phyloP scores from a whole-genome alignment of 2,113 vertebrate species.

The Rhynchomys soricoides region DNA sequence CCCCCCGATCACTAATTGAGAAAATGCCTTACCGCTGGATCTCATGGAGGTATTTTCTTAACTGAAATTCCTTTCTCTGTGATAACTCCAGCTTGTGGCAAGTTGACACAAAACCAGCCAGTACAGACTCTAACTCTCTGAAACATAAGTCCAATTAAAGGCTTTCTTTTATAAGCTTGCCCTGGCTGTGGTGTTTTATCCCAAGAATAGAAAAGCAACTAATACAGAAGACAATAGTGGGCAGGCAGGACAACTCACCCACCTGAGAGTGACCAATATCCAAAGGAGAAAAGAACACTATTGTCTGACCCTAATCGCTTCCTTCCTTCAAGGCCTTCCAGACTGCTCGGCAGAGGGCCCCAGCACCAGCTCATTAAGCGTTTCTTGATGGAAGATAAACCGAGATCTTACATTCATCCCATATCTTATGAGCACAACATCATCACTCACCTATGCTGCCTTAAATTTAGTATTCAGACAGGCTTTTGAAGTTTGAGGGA shows the following conservation, averaged over 20 bases:
- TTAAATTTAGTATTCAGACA: constrained; percentile 39
- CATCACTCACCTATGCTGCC: not conserved
- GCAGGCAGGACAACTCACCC: not conserved
- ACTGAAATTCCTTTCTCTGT: too few species aligned
- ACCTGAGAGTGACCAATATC: not conserved
- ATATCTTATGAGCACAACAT: not conserved
- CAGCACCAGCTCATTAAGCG: not conserved
- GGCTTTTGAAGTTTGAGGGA: not conserved
- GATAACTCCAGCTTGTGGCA: too few species aligned
- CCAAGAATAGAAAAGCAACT: not conserved
- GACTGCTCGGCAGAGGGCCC: not conserved
- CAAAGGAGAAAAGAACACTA: not conserved
- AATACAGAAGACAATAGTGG: not conserved
- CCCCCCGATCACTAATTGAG: too few species aligned
- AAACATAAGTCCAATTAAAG: not conserved
- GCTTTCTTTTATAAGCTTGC: not conserved
- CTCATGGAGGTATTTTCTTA: too few species aligned
- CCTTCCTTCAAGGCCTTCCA: not conserved
- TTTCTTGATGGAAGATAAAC: not conserved
- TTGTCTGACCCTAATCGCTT: not conserved
- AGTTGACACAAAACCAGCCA: too few species aligned
- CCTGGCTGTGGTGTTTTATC: not conserved
- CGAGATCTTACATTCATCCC: not conserved
- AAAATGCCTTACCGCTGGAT: too few species aligned
- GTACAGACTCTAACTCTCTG: not conserved